Percentiles rank a stretch among this genome's conserved stretches.
phyloP scores from a whole-genome alignment of 2,797 vertebrate genomes.

The Bradypus variegatus region DNA sequence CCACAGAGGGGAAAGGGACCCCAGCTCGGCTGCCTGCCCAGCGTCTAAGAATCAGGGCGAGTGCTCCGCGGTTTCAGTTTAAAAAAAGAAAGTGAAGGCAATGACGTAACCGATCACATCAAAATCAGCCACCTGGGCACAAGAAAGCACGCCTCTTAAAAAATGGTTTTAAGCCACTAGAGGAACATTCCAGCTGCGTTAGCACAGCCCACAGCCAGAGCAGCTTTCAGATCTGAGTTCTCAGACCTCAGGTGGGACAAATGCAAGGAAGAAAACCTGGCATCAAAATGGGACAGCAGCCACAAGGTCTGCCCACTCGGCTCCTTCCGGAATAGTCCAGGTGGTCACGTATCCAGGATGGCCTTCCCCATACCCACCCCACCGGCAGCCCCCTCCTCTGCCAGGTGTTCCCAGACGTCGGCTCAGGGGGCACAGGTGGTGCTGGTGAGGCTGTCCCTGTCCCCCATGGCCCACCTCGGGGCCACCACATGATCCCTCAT shows the following conservation, averaged over 20 bases:
- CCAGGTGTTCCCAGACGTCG: too few species aligned
- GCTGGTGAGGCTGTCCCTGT: too few species aligned
- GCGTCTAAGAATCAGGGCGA: neutral
- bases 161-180: neutral
- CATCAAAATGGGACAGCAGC: neutral
- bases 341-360: too few species aligned
- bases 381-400: too few species aligned
- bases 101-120: neutral
- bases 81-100: neutral
- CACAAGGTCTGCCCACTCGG: accelerated
- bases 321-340: neutral
- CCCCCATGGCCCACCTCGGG: too few species aligned
- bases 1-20: too few species aligned
- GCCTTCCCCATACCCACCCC: too few species aligned
- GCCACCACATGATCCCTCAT: too few species aligned
- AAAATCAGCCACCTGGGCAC: neutral
- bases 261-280: neutral
- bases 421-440: too few species aligned
- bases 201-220: neutral
- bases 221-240: accelerated
- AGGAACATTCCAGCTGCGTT: neutral
- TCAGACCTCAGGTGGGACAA: neutral
- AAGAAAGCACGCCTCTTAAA: too few species aligned
- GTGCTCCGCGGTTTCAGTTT: neutral
- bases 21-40: accelerated